phyloP scores from a whole-genome alignment of 2,888 invertebrate genomes.

The Odontocolon sp. region DNA sequence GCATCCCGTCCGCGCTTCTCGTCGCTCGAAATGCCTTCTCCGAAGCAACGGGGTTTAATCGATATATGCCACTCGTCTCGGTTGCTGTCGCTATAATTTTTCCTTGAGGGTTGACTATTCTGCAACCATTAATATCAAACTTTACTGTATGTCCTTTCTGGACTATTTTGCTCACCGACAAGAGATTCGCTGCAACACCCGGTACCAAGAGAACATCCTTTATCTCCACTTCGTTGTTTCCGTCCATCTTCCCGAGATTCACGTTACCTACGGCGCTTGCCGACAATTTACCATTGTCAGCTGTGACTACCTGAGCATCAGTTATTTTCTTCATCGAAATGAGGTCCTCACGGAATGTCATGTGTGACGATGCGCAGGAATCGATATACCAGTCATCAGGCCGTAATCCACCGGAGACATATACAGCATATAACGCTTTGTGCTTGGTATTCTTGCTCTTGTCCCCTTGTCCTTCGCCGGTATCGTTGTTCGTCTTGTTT shows the following conservation, averaged over 20 bases:
- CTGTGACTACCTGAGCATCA: background rate
- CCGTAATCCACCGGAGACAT: constrained; percentile 76
- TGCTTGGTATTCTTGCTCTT: background rate
- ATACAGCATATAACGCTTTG: constrained; percentile 14
- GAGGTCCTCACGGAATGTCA: constrained; percentile 51
- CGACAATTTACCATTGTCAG: background rate
- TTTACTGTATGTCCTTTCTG: constrained; percentile 9
- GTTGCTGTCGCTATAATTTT: constrained; percentile 6
- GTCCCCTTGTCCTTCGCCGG: constrained; percentile 1
- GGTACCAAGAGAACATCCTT: constrained; percentile 12
- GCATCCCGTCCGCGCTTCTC: background rate
- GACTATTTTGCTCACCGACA: constrained; percentile 8
- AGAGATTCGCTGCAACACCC: constrained; percentile 10
- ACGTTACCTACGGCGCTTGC: background rate
- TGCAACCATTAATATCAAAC: background rate
- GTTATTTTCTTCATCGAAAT: background rate
- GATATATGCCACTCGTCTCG: background rate
- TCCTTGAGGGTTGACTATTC: background rate
- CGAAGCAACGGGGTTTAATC: background rate
- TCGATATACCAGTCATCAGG: constrained; percentile 77
- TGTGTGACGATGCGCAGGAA: constrained; percentile 67
- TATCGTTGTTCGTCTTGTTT: background rate
- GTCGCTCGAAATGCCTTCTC: background rate
- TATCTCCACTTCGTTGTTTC: background rate
- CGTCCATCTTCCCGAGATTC: background rate